Percentiles rank a stretch among this genome's conserved stretches.
These are phyloP conservation scores for Tetranychus truncatus DNA, from an alignment of 2,888 invertebrate genomes.

Conservation along the genomic window DNA sequence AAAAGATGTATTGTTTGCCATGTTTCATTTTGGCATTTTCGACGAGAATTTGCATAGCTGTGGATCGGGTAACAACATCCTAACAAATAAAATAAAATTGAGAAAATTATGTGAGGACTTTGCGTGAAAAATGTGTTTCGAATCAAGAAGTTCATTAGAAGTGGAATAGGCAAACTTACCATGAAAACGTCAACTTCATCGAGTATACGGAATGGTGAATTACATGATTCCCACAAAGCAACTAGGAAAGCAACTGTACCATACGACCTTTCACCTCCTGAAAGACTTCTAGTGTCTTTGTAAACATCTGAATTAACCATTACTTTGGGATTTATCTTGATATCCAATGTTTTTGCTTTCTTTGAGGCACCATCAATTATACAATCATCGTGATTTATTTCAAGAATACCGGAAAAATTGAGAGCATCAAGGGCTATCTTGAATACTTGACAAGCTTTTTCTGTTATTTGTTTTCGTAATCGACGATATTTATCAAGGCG, in stretches of 20 bases:
- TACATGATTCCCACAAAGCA: conserved; percentile 76
- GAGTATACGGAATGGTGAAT: conserved; percentile 75
- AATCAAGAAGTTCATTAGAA: background rate
- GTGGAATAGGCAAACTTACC: conserved; percentile 35
- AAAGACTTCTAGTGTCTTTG: conserved; percentile 43
- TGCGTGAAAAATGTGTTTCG: background rate
- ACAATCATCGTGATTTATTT: conserved; percentile 31
- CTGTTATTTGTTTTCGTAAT: conserved; percentile 30
- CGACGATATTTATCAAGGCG: conserved; percentile 29
- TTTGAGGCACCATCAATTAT: conserved; percentile 13
- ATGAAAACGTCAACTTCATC: conserved; percentile 96
- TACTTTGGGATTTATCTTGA: conserved; percentile 29
- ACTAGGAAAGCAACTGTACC: conserved; percentile 84
- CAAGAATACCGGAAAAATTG: conserved; percentile 32
- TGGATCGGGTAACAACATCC: conserved; percentile 56
- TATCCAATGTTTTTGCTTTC: conserved; percentile 29
- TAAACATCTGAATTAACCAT: background rate
- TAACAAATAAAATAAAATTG: background rate
- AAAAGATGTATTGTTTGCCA: conserved; percentile 57
- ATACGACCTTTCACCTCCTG: conserved; percentile 88
- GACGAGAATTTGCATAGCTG: conserved; percentile 57
- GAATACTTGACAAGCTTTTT: conserved; percentile 27
- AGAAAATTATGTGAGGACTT: too few species aligned
- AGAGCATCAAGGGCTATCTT: conserved; percentile 20
- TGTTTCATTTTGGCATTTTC: conserved; percentile 49